These are phyloP conservation scores for Drosophila atroscutellata DNA, from an alignment of 2,888 invertebrate genomes.

Conservation along the genomic window DNA sequence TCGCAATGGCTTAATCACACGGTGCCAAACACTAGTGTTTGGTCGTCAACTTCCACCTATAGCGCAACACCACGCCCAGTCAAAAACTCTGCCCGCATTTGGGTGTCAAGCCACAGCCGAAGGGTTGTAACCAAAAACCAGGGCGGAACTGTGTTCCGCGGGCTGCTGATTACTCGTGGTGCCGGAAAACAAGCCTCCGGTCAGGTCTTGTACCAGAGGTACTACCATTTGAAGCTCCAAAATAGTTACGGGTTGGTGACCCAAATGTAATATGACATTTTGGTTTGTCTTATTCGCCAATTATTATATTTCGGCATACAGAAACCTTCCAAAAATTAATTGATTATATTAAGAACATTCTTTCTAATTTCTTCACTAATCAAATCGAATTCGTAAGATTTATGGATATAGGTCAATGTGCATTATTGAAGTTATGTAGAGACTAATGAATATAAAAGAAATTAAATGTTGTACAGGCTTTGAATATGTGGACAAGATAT, in stretches of 20 bases:
- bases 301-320: background rate
- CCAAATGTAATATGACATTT: background rate
- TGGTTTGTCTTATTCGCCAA: background rate
- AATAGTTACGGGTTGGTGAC: slow-evolving; percentile 3
- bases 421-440: background rate
- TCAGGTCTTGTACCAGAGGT: background rate
- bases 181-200: background rate
- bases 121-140: slow-evolving; percentile 10
- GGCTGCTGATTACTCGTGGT: slow-evolving; percentile 12
- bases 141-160: background rate
- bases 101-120: slow-evolving; percentile 5
- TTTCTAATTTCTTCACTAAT: background rate
- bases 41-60: no score
- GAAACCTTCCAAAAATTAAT: background rate
- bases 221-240: slow-evolving; percentile 10
- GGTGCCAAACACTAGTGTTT: no score
- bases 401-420: background rate
- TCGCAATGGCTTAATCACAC: no score
- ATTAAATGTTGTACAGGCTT: background rate
- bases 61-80: no score
- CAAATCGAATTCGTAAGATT: background rate
- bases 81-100: slow-evolving; percentile 5
- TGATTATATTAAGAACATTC: background rate
- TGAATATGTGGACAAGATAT: background rate
- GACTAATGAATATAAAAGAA: background rate